Evolutionary conservation across 2,113 vertebrate genomes (phyloP).

Genomic region (Anarhynchus alexandrinus): DNA sequence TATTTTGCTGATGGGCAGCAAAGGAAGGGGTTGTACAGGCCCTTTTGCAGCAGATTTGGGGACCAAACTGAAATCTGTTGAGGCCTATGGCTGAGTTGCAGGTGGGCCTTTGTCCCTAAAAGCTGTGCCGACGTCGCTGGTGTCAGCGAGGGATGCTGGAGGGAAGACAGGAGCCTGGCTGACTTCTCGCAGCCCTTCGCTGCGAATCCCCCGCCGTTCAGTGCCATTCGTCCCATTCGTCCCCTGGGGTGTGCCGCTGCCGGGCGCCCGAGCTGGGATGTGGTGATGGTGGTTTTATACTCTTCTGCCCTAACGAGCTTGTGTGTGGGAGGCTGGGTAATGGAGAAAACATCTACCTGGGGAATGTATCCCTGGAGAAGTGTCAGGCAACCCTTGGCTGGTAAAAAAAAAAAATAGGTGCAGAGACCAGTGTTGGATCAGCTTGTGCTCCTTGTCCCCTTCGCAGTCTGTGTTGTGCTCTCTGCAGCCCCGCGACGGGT

Average conservation of each 20-base stretch:
- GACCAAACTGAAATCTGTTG: too few relatives aligned
- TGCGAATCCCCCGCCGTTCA: background rate
- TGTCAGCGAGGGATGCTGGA: background rate
- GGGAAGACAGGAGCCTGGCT: fast-evolving
- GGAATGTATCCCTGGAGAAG: background rate
- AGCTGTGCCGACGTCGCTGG: background rate
- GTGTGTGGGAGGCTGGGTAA: background rate
- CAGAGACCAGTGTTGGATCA: background rate
- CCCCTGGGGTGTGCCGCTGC: fast-evolving
- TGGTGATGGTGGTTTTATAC: background rate
- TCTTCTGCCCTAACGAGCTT: background rate
- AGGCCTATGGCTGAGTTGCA: fast-evolving
- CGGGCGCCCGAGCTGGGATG: background rate
- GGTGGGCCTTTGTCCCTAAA: background rate
- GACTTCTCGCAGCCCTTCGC: fast-evolving
- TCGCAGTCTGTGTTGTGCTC: background rate
- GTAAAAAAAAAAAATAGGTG: background rate
- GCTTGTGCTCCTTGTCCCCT: background rate
- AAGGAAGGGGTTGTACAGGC: background rate
- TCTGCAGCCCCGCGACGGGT: background rate
- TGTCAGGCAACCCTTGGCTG: background rate
- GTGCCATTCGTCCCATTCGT: background rate
- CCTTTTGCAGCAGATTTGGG: background rate
- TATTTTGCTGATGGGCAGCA: background rate
- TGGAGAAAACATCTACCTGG: background rate